These are phyloP conservation scores for Melanotaenia parkinsoni DNA, from an alignment of 2,797 vertebrate genomes.

Conservation along the genomic window DNA sequence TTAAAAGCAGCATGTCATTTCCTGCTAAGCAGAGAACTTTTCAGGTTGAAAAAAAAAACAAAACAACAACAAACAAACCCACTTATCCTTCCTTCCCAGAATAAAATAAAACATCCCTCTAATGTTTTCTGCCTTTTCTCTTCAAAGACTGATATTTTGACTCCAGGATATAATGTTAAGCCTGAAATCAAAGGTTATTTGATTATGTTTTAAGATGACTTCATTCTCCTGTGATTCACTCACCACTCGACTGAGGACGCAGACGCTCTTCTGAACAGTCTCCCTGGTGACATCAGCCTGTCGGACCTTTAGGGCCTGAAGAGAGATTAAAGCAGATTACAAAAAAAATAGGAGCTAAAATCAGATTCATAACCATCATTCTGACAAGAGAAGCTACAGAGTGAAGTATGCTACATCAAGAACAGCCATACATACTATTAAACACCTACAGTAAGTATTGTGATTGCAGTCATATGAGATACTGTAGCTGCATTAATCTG, in stretches of 20 bases:
- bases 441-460: too few species aligned
- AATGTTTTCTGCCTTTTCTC: accelerated
- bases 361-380: too few species aligned
- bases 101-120: constrained; percentile 1
- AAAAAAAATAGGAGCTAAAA: neutral
- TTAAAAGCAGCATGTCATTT: neutral
- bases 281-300: constrained; percentile 96
- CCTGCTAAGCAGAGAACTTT: neutral
- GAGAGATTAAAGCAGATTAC: neutral
- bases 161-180: neutral
- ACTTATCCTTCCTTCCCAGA: neutral
- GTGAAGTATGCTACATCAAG: too few species aligned
- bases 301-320: constrained; percentile 93
- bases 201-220: neutral
- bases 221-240: constrained; percentile 61
- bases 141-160: neutral
- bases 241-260: constrained; percentile 97
- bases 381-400: too few species aligned
- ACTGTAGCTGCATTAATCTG: neutral
- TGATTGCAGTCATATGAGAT: too few species aligned
- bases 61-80: too few species aligned
- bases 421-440: too few species aligned
- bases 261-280: constrained; percentile 99
- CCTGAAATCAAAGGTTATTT: neutral
- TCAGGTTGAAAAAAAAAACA: too few species aligned